Base-by-base conservation (phyloP, 1,140 invertebrate genomes). In the Globodera rostochiensis region DNA sequence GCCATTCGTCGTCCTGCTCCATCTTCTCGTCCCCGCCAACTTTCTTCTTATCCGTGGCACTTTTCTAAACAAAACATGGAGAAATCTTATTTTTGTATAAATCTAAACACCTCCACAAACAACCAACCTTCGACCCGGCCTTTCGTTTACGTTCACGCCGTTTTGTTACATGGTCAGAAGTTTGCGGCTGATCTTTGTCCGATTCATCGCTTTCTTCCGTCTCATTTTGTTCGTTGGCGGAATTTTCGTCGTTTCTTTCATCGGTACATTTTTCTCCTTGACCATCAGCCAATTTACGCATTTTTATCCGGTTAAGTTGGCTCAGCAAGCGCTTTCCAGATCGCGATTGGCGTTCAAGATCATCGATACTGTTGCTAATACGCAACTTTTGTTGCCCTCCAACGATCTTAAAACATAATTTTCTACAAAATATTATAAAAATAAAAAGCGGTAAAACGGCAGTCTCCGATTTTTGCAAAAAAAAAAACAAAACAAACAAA, bases 61-160 rank as follows among this genome's bases (percentile, higher is more conserved):
- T 76, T 57, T 21, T 57, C 25, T 79, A 49, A n/a, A 8, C 15
- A 36, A 49, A n/a, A 8, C 15, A 36, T 36, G 36, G 8, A 5
- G 8, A 75, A 78, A n/a, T 74, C 21, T n/a, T 6, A n/a, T 66
- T 76, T 76, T 76, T 46, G n/a, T 6, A 57, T 76, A 66, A 76
- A 71, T 46, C 6, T 6, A 15, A 78, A 25, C 0, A 53, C 47
- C 5, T 75, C 36, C 25, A 19, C 7, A 21, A 74, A 36, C 36
- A 36, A 36, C 36, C 49, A 11, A 4, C 11, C n/a, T 21, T 64
- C 4, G 57, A n/a, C 74, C 13, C 15, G 74, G 13, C 13, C 57
- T 19, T 64, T 64, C 57, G 57, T 6, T 64, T 64, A 0, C 13
- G 11, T 64, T 15, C 57, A 6, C 57, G 15, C 19, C 19, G 57